These are phyloP conservation scores for Lacanobia wlatinum DNA, from an alignment of 2,888 invertebrate genomes.

Conservation along the genomic window DNA sequence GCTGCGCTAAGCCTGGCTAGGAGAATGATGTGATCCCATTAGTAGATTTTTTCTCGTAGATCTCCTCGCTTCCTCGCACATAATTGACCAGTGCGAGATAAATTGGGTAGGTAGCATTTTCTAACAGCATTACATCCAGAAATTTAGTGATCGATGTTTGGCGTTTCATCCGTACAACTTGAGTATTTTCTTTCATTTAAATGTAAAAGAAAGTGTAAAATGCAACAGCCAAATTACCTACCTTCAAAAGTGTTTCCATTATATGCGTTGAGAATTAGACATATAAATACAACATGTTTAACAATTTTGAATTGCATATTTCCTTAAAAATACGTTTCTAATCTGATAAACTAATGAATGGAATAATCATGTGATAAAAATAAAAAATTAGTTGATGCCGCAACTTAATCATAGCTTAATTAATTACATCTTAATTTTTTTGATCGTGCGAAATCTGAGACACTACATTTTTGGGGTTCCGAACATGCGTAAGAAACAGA, in stretches of 20 bases:
- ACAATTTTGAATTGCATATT: neutral
- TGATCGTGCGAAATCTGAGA: neutral
- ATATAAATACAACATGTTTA: neutral
- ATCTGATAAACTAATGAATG: neutral
- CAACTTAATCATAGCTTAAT: neutral
- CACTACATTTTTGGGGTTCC: neutral
- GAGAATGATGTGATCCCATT: no score
- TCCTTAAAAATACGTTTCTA: neutral
- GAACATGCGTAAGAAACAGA: no score
- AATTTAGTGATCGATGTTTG: neutral
- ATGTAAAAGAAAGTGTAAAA: neutral
- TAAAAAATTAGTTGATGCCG: neutral
- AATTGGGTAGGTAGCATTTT: no score
- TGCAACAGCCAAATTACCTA: neutral
- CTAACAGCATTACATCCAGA: no score
- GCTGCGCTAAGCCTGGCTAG: no score
- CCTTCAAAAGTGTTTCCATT: neutral
- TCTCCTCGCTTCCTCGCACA: no score
- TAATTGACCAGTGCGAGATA: no score
- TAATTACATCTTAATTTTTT: neutral
- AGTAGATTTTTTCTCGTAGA: no score
- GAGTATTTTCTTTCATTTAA: no score
- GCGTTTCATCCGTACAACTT: neutral
- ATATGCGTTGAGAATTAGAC: neutral
- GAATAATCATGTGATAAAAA: neutral